These are phyloP conservation scores for Phainopepla nitens DNA, from an alignment of 2,113 vertebrate species.

Conservation along the genomic window DNA sequence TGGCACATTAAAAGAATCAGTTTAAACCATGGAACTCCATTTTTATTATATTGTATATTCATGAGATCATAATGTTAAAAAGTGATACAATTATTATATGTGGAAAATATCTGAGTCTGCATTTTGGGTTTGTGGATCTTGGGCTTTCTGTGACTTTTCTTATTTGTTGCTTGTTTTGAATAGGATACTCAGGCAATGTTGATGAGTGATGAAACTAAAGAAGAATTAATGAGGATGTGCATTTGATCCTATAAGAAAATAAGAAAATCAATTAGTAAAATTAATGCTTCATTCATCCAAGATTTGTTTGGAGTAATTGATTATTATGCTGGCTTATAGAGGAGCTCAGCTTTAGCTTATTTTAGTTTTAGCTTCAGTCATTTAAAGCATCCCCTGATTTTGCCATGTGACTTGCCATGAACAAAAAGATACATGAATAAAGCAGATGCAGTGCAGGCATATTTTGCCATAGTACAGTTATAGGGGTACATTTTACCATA, in stretches of 20 bases:
- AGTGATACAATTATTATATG: not conserved
- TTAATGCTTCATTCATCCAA: not conserved
- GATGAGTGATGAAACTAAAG: not conserved
- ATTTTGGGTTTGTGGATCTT: not conserved
- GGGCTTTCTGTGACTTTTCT: not conserved
- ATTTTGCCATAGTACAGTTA: not conserved
- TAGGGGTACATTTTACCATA: not conserved
- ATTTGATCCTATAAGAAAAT: not conserved
- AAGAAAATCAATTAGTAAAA: not conserved
- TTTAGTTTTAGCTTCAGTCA: not conserved
- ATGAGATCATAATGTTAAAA: not conserved
- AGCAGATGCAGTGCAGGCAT: not conserved
- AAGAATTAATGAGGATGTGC: not conserved
- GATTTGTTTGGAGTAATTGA: not conserved
- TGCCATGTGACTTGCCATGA: not conserved
- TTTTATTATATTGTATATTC: not conserved
- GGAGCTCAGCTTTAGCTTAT: not conserved
- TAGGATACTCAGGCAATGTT: not conserved
- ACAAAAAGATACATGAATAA: not conserved
- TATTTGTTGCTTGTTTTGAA: not conserved
- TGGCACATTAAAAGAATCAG: not conserved
- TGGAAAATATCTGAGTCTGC: not conserved
- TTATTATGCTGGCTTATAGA: not conserved
- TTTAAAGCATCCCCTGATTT: not conserved
- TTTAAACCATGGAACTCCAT: not conserved